Evolutionary conservation across 1,140 invertebrate species (phyloP).

Genomic region (Laodelphax striatellus): DNA sequence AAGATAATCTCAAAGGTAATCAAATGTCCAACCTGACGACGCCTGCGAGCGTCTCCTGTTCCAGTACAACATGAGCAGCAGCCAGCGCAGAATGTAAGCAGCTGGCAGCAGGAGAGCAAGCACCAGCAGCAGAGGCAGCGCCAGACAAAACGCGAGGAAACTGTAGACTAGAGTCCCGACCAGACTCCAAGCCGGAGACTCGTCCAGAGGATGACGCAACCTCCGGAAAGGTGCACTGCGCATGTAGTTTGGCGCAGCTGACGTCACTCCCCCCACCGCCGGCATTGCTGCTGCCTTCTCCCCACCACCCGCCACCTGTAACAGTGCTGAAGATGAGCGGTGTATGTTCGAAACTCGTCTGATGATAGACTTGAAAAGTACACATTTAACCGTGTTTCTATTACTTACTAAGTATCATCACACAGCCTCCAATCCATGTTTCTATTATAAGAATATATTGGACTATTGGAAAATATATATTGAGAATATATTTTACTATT

Average conservation of each 20-base stretch:
- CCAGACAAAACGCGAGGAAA: constrained; percentile 31
- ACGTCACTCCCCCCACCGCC: background rate
- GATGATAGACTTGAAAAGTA: no score
- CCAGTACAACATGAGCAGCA: constrained; percentile 26
- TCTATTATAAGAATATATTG: no score
- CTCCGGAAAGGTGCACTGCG: constrained; percentile 21
- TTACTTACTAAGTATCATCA: no score
- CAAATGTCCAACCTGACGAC: background rate
- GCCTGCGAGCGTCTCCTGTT: constrained; percentile 13
- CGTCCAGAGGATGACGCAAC: constrained; percentile 34
- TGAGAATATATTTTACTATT: no score
- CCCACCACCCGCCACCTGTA: constrained; percentile 3
- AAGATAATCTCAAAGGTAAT: no score
- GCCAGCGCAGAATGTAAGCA: constrained; percentile 21
- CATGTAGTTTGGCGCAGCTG: background rate
- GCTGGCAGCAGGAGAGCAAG: constrained; percentile 22
- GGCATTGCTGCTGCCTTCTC: no score
- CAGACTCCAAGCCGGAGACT: constrained; percentile 32
- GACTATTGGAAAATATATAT: no score
- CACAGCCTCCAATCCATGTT: no score
- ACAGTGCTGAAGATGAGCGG: background rate
- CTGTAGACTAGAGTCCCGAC: constrained; percentile 30
- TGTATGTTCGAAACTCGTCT: no score
- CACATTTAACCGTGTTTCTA: no score
- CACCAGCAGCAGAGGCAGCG: constrained; percentile 28